Evolutionary conservation across 2,113 vertebrate genomes (phyloP), one percentile per base, ranked within the genome.

Genomic region (Scytalopus superciliaris): DNA sequence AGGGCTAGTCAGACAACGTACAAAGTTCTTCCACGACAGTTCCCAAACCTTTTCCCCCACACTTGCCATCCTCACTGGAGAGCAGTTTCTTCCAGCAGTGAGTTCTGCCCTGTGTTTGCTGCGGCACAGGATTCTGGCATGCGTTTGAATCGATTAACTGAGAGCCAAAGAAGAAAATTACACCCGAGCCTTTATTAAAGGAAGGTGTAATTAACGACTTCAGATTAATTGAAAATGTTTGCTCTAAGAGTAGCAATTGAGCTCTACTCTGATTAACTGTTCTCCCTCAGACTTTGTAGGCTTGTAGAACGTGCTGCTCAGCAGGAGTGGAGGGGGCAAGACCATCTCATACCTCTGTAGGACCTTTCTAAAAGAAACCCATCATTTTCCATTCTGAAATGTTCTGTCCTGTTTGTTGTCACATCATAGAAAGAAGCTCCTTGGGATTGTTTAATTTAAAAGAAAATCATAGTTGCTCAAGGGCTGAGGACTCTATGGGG

Each of bases 181-280:
- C 94, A 94, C 81, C 92, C 86, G 68, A 84, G 87, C 39, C 42
- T 96, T 96, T 97, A 97, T 95, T 95, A 97, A 93, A 94, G 84
- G 87, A 60, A 59, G 55, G 56, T 96, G 94, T 97, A 97, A 98
- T 98, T 97, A 98, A 97, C 6, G 30, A 95, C 93, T 96, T 87
- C 80, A 92, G 94, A 92, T 95, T 96, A 97, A 98, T 96, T 98
- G 97, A 87, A 97, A 97, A 82, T 93, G 75, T 90, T 97, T 96
- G 92, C 87, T 96, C 91, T 86, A 75, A 37, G 95, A 93, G 94
- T 7, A 94, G 94, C 82, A 95, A n/a, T 31, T 74, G 92, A 95
- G 95, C 89, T 95, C 68, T 28, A 2, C 47, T 86, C 79, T 92
- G 94, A 90, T 90, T 42, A 49, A 84, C 2, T 35, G 55, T 86